Evolutionary conservation across 2,113 vertebrate species (phyloP), one percentile per base, ranked within the genome.

Genomic region (Bufo bufo): DNA sequence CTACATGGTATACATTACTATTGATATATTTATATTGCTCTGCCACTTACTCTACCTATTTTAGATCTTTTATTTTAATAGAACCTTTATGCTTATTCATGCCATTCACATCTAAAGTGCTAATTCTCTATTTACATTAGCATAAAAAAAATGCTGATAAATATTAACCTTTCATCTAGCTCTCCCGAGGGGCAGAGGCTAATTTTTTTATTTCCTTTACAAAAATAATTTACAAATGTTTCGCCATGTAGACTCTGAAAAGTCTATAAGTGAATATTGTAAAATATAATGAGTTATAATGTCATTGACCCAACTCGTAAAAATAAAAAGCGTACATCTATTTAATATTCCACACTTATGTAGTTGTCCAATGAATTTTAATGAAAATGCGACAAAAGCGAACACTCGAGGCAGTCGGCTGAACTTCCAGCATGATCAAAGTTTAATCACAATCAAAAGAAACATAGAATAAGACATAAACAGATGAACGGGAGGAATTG

Each of bases 281-380:
- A 89, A 84, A 89, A 84, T 89, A 89, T 89, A 84, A 84, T 89
- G 87, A 89, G 72, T 78, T 89, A 69, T 84, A 78, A 89, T 69
- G 87, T 89, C 87, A 89, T 19, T 84, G 87, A 89, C 87, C 87
- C 52, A 56, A 49, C 87, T 89, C 82, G 16, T 89, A 89, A 88
- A 83, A 88, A 83, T 77, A 83, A 89, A 89, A 89, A 78, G 82
- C 72, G 56, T 78, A 84, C 87, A 84, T 84, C 87, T 89, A 82
- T 56, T 89, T 89, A 84, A 78, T 78, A 89, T 84, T 84, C 81
- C 78, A 65, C 59, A 65, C 81, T 84, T 89, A 84, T 54, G 81
- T n/a, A 56, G 72, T 78, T 78, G 81, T 47, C 71, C 71, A 47
- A 78, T 89, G 87, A 89, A 89, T 89, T 84, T 84, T 89, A 89